phyloP scores from a whole-genome alignment of 2,888 invertebrate species.

The Glomeris marginata region DNA sequence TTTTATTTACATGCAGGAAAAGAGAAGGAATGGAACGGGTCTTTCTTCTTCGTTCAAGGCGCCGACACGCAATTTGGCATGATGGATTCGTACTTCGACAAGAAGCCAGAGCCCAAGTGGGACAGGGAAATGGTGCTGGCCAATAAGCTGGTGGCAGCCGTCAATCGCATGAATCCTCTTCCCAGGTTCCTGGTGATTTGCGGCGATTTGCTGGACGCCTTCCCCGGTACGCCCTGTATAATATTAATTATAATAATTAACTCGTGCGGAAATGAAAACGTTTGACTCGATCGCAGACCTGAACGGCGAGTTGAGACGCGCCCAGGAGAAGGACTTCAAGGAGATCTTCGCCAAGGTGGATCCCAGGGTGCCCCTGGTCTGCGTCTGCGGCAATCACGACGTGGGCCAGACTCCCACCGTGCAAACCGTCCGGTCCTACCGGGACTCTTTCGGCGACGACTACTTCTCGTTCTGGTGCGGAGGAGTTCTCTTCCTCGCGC shows the following conservation, averaged over 20 bases:
- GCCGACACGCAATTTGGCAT: slow-evolving; percentile 38
- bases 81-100: slow-evolving; percentile 27
- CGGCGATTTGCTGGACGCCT: slow-evolving; percentile 37
- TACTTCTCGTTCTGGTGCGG: slow-evolving; percentile 36
- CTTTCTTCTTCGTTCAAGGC: slow-evolving; percentile 35
- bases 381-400: slow-evolving; percentile 40
- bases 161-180: slow-evolving; percentile 32
- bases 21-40: slow-evolving; percentile 29
- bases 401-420: slow-evolving; percentile 34
- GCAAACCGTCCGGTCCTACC: slow-evolving; percentile 24
- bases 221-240: slow-evolving; percentile 31
- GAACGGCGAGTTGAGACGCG: slow-evolving; percentile 20
- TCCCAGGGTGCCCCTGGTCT: slow-evolving; percentile 33
- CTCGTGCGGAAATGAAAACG: not conserved
- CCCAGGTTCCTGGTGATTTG: slow-evolving; percentile 36
- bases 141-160: slow-evolving; percentile 26
- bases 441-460: slow-evolving; percentile 33
- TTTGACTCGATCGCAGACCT: not conserved
- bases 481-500: slow-evolving; percentile 34
- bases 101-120: slow-evolving; percentile 27
- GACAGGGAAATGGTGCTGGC: slow-evolving; percentile 31
- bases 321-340: slow-evolving; percentile 32
- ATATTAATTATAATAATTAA: not conserved
- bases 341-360: slow-evolving; percentile 28
- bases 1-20: slow-evolving; percentile 19